Percentiles rank a stretch among this genome's conserved stretches.
phyloP scores from a whole-genome alignment of 2,797 vertebrate species.

The Melanotaenia boesemani region DNA sequence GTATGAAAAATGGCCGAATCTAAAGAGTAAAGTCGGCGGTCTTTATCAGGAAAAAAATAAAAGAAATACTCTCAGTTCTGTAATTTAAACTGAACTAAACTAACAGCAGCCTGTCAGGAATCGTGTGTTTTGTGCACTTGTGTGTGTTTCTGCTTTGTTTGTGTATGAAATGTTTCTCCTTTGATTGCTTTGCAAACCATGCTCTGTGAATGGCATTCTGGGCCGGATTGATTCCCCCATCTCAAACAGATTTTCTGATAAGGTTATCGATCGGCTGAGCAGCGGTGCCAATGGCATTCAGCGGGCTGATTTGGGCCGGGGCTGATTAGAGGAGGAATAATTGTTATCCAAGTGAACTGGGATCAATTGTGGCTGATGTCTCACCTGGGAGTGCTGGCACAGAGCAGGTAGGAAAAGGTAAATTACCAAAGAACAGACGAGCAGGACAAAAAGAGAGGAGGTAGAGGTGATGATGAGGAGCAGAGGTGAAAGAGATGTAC shows the following conservation, averaged over 20 bases:
- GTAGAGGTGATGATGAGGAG: constrained; percentile 9
- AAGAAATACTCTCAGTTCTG: neutral
- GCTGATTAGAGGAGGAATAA: constrained; percentile 97
- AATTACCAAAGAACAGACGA: constrained; percentile 42
- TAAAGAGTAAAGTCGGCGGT: neutral
- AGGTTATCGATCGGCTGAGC: constrained; percentile 90
- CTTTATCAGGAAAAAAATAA: neutral
- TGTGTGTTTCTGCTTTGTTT: constrained; percentile 6
- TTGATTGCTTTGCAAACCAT: constrained; percentile 86
- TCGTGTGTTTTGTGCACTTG: constrained; percentile 2
- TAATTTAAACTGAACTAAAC: constrained; percentile 1
- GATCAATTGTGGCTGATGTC: constrained; percentile 93
- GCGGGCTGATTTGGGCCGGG: constrained; percentile 87
- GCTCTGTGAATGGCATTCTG: constrained; percentile 87
- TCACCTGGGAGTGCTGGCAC: constrained; percentile 67
- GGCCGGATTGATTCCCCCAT: constrained; percentile 88
- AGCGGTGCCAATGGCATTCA: constrained; percentile 89
- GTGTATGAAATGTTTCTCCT: constrained; percentile 57
- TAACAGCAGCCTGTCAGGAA: neutral
- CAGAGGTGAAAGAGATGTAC: constrained; percentile 24
- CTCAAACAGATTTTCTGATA: constrained; percentile 90
- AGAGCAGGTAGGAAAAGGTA: constrained; percentile 45
- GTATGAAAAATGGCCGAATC: neutral
- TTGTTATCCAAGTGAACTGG: constrained; percentile 93
- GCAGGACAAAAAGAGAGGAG: constrained; percentile 6